Evolutionary conservation across 2,113 vertebrate species (phyloP), one percentile per base, ranked within the genome.

Genomic region (Saimiri boliviensis): DNA sequence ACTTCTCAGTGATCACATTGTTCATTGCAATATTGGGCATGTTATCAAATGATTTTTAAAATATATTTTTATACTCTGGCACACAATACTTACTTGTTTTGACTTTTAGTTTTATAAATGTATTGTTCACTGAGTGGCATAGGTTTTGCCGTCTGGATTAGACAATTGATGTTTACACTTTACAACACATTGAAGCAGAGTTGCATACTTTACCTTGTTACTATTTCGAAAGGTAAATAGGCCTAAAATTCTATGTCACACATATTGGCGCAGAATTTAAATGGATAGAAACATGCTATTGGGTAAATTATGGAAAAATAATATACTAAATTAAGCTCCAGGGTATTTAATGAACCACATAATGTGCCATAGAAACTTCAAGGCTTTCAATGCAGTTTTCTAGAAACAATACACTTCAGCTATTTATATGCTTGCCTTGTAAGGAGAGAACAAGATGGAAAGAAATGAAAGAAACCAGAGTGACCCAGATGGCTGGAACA

Each of bases 261-360:
- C 40, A 54, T 60, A 49, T 12, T 89, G 20, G 25, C 82, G 91
- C 17, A 91, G 5, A 77, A 92, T 97, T 83, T 87, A 76, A 85
- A 47, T 82, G 52, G 89, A 60, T 40, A 82, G 86, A 91, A 79
- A 90, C 14, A 94, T 94, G 35, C 12, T 52, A 8, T 86, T 85
- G 82, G 63, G 73, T 77, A 92, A 95, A 66, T 89, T 49, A 58
- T 81, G 23, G 35, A 32, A 92, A 85, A 92, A 56, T 79, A 70
- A 77, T 56, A 81, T 54, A 79, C 42, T 97, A 58, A 96, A 93
- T 81, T 88, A 95, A 88, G 23, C 25, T 58, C 27, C 12, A 9
- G 87, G 25, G 13, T 95, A 92, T 93, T 80, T 96, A 95, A 93
- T 96, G 84, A 87, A 83, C 21, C 73, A 74, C 7, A 45, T 87